Percentiles rank a stretch among this genome's conserved stretches.
Conservation (phyloP, 1,140 invertebrate genomes). For the Idris sp. region DNA sequence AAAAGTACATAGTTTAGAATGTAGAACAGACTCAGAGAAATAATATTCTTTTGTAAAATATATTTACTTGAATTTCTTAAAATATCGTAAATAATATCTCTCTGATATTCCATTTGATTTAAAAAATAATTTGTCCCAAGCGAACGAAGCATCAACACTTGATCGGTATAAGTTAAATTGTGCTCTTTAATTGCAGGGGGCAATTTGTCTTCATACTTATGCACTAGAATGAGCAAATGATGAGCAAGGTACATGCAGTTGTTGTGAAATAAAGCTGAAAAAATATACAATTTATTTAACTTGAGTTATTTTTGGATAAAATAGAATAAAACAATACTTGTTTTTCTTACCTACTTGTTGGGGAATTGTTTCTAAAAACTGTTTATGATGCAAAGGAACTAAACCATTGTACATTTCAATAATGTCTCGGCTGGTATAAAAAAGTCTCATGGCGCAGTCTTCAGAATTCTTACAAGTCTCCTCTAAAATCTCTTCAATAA, state of each 20-base stretch:
- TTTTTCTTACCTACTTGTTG: conserved; percentile 86
- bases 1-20: no score
- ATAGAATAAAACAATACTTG: no score
- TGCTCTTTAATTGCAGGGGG: conserved; percentile 72
- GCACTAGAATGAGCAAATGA: conserved; percentile 83
- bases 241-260: conserved; percentile 94
- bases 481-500: conserved; percentile 85
- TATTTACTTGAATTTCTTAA: no score
- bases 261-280: conserved; percentile 92
- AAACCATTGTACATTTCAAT: conserved; percentile 88
- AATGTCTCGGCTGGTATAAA: conserved; percentile 85
- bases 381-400: conserved; percentile 87
- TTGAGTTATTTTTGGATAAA: no score
- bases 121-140: conserved; percentile 84
- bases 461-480: conserved; percentile 83
- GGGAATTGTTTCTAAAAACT: conserved; percentile 88
- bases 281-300: neutral
- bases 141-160: conserved; percentile 79
- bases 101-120: conserved; percentile 85
- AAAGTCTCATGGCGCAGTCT: conserved; percentile 82
- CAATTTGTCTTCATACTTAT: conserved; percentile 79
- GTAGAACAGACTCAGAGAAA: no score
- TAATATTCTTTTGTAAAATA: no score
- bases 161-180: conserved; percentile 81
- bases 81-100: conserved; percentile 85